Evolutionary conservation across 2,113 vertebrate species (phyloP).

Genomic region (Ariopsis seemanni): DNA sequence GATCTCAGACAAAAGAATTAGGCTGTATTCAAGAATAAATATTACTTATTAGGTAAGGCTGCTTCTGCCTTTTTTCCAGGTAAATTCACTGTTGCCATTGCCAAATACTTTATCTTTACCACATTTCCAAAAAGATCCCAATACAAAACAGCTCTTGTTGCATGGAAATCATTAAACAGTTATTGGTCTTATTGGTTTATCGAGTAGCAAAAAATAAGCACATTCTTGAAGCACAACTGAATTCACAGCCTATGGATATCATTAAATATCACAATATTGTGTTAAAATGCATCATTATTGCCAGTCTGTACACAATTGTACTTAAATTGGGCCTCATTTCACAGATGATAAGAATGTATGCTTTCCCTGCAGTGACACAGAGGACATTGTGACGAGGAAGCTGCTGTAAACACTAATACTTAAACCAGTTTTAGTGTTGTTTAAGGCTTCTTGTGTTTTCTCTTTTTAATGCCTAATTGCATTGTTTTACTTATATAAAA

Average conservation of each 20-base stretch:
- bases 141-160: background rate
- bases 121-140: background rate
- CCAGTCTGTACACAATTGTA: background rate
- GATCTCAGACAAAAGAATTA: background rate
- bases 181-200: background rate
- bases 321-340: background rate
- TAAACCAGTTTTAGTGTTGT: background rate
- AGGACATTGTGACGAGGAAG: background rate
- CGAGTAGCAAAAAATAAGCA: background rate
- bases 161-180: background rate
- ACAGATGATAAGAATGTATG: background rate
- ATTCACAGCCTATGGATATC: background rate
- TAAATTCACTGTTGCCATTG: background rate
- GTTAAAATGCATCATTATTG: conserved; percentile 3
- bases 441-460: background rate
- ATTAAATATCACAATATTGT: conserved; percentile 8
- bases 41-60: background rate
- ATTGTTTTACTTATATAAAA: background rate
- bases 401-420: background rate
- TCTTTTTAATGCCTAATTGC: background rate
- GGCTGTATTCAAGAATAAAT: background rate
- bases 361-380: background rate
- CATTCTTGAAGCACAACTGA: background rate
- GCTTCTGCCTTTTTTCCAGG: background rate
- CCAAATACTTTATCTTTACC: background rate